Percentiles rank a stretch among this genome's conserved stretches.
Evolutionary conservation across 1,140 invertebrate species (phyloP).

Genomic region (Cydia pomonella): DNA sequence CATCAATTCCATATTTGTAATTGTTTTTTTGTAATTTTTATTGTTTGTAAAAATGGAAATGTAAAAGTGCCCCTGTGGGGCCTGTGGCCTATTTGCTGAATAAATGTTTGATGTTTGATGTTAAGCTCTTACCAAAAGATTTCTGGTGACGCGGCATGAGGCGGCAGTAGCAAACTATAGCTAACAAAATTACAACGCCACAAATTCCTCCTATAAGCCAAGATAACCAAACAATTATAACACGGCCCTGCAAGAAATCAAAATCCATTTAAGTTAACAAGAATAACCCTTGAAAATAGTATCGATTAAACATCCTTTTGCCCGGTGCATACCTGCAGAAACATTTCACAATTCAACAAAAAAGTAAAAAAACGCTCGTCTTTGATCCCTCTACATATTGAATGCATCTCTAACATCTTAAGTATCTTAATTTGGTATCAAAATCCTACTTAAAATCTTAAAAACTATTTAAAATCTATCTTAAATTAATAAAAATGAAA

Average conservation of each 20-base stretch:
- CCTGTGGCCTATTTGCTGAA: no score
- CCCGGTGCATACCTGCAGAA: slow-evolving; percentile 64
- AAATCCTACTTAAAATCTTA: slow-evolving; percentile 58
- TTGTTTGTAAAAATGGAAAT: no score
- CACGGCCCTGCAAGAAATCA: slow-evolving; percentile 70
- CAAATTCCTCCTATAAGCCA: slow-evolving; percentile 79
- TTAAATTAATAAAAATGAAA: slow-evolving; percentile 37
- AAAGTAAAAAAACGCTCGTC: slow-evolving; percentile 64
- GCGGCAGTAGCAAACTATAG: slow-evolving; percentile 80
- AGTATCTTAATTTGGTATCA: slow-evolving; percentile 44
- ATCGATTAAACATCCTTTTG: slow-evolving; percentile 50
- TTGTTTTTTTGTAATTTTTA: no score
- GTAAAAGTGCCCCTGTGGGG: no score
- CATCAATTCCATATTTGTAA: no score
- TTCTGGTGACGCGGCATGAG: slow-evolving; percentile 81
- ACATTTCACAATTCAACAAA: slow-evolving; percentile 74
- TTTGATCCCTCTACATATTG: slow-evolving; percentile 59
- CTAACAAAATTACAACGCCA: slow-evolving; percentile 77
- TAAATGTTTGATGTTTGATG: no score
- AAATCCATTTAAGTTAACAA: slow-evolving; percentile 36
- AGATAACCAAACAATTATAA: slow-evolving; percentile 80
- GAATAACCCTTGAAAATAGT: slow-evolving; percentile 34
- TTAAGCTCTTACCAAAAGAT: slow-evolving; percentile 66
- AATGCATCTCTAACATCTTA: slow-evolving; percentile 70
- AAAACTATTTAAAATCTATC: slow-evolving; percentile 48